Base-by-base conservation (phyloP, 2,797 vertebrate species). In the Podarcis siculus region DNA sequence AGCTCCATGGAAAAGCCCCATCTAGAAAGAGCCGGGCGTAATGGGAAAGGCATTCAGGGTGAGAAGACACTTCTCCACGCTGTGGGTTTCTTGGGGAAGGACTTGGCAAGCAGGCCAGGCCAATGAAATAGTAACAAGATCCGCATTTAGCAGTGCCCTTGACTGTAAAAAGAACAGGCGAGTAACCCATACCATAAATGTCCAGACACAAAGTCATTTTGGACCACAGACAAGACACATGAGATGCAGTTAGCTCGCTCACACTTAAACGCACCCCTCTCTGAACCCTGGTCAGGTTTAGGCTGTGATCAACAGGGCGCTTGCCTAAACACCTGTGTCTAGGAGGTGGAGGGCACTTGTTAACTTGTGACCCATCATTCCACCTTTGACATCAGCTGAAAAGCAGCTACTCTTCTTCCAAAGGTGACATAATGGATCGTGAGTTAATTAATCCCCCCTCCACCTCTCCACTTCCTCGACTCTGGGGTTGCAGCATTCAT, bases 101-200 rank as follows among this genome's bases (percentile, higher is more conserved):
- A 86, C 79, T 93, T 92, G 93, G 93, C 91, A 92, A 67, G 71
- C n/a, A 71, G 6, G 39, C 58, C 71, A 82, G 78, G 79, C 64
- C 77, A 92, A 83, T 73, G 82, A 90, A 91, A 90, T 79, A 91
- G 92, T 91, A 91, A 92, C 91, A 82, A 87, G 93, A 76, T 90
- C 91, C 92, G 87, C 79, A 92, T 92, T 91, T 93, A 93, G 93
- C 93, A 89, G 83, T 90, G 93, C 89, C 93, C 93, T 93, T 93
- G 93, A 92, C 93, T 93, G 93, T 90, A 93, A 93, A 93, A 93
- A 93, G 93, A 92, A 92, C 88, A 71, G 89, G 86, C 91, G 82
- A 92, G 91, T 93, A 93, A 93, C 93, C 93, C 93, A 93, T 93
- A 93, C 93, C 93, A 93, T 93, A 93, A 92, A 93, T 93, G 93